Evolutionary conservation across 2,113 vertebrate species (phyloP).

Genomic region (Tauraco erythrolophus): DNA sequence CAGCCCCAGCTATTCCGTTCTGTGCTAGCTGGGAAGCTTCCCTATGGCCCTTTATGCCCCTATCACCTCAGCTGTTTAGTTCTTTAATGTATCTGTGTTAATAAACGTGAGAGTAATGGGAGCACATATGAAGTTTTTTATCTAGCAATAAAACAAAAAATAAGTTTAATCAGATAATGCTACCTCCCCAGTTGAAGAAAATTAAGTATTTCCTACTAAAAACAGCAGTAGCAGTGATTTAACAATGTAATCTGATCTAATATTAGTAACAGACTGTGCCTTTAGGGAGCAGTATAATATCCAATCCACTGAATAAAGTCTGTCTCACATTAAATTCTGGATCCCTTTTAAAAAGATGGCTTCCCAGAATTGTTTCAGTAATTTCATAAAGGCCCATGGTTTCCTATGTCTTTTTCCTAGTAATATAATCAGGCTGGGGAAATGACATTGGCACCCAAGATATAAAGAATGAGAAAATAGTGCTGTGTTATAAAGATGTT

Average conservation of each 20-base stretch:
- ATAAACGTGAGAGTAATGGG: neutral
- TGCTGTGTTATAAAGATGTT: neutral
- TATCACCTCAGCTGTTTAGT: neutral
- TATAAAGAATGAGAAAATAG: neutral
- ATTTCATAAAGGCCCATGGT: neutral
- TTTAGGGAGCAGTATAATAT: slow-evolving; percentile 24
- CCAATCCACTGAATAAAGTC: neutral
- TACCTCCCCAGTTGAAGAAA: neutral
- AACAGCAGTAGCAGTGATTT: slow-evolving; percentile 14
- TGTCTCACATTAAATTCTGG: neutral
- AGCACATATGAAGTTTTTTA: neutral
- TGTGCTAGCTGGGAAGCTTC: neutral
- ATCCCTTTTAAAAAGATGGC: slow-evolving; percentile 13
- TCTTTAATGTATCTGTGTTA: neutral
- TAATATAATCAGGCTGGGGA: neutral
- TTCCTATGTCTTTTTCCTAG: neutral
- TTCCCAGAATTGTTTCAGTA: slow-evolving; percentile 35
- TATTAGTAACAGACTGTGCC: slow-evolving; percentile 42
- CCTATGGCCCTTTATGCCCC: neutral
- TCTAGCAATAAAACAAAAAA: neutral
- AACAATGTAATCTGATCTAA: slow-evolving; percentile 58
- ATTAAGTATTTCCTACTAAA: slow-evolving; percentile 41
- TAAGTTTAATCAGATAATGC: neutral
- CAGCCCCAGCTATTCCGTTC: neutral
- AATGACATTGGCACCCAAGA: neutral